A percentile compares a stretch with the other conserved stretches of the same genome.
Conservation (phyloP, 2,113 vertebrate genomes). For the Apteryx owenii region DNA sequence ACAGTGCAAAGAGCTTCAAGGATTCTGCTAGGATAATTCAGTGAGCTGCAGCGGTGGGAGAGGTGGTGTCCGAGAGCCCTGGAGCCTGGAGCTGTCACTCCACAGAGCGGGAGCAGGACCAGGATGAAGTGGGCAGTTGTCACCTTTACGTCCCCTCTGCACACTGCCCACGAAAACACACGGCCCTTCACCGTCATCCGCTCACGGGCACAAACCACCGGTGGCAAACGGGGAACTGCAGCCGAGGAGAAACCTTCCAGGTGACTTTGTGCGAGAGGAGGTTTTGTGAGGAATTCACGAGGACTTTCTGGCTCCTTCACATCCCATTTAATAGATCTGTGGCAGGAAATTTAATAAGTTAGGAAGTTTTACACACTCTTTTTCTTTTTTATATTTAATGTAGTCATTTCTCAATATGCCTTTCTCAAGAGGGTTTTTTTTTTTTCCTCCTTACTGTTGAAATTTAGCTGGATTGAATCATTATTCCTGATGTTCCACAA, state of each 20-base stretch:
- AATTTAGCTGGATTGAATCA: background rate
- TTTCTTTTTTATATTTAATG: background rate
- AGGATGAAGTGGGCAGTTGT: background rate
- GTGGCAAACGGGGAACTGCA: background rate
- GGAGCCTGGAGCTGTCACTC: background rate
- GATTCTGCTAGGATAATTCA: background rate
- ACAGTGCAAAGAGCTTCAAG: background rate
- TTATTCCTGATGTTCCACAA: conserved; percentile 27
- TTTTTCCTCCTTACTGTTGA: background rate
- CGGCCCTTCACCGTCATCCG: no score
- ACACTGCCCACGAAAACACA: background rate
- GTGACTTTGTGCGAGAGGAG: accelerated
- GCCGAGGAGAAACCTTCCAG: accelerated
- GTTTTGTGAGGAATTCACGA: background rate
- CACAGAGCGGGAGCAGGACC: no score
- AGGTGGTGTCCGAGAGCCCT: background rate
- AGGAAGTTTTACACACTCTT: background rate
- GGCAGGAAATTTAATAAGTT: background rate
- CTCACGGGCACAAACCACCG: no score
- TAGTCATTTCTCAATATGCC: background rate
- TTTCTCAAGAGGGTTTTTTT: background rate
- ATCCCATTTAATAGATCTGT: background rate
- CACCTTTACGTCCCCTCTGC: background rate
- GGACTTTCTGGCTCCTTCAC: background rate
- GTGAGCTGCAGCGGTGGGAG: background rate